A percentile compares a stretch with the other conserved stretches of the same genome.
These are phyloP conservation scores for Pemphigus obesinymphae DNA, from an alignment of 1,140 invertebrate genomes.

Conservation along the genomic window DNA sequence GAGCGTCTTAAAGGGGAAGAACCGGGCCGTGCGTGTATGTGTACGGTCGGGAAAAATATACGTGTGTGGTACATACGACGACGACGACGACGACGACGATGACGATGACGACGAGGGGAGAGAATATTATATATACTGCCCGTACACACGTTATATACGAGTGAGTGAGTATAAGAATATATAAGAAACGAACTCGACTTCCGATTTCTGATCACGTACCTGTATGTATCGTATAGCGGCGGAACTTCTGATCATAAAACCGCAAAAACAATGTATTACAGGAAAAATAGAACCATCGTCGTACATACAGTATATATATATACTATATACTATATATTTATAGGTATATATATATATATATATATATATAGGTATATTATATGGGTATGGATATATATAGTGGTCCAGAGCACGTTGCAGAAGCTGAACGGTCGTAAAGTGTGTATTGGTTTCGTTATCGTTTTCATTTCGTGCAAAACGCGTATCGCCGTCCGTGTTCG, in stretches of 20 bases:
- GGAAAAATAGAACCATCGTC: conserved; percentile 32
- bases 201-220: conserved; percentile 39
- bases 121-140: background rate
- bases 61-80: background rate
- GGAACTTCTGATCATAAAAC: conserved; percentile 35
- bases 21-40: background rate
- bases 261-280: conserved; percentile 41
- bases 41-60: background rate
- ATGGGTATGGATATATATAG: background rate
- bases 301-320: no score
- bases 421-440: background rate
- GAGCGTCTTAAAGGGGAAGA: conserved; percentile 1
- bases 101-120: background rate
- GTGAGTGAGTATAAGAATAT: background rate
- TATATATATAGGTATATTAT: background rate
- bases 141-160: no score
- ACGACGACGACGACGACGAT: background rate
- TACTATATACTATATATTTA: background rate
- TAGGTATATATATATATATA: background rate
- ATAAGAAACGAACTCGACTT: conserved; percentile 16
- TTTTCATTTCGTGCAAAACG: background rate
- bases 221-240: conserved; percentile 18
- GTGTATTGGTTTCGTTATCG: conserved; percentile 6
- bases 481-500: background rate
- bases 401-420: background rate